Conservation (phyloP, 2,113 vertebrate genomes). For the Actinemys pallida region DNA sequence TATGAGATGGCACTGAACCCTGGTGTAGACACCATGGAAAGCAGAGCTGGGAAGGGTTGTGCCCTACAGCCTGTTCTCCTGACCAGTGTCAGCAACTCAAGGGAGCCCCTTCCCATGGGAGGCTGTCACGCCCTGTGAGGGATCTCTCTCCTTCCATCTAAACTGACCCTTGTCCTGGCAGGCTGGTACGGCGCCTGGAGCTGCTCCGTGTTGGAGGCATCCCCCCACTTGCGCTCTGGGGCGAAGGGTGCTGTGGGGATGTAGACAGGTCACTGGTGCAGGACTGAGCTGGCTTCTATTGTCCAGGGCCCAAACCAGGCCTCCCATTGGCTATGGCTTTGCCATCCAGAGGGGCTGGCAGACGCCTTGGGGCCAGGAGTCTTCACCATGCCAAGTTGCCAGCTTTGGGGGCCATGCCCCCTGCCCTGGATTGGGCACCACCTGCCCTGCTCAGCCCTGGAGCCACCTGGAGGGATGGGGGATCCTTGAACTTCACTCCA, state of each 20-base stretch:
- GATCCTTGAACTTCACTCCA: neutral
- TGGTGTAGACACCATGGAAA: too few species aligned
- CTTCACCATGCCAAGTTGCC: neutral
- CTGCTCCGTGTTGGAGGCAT: too few species aligned
- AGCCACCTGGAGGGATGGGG: neutral
- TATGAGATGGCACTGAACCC: too few species aligned
- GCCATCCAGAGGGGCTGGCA: neutral
- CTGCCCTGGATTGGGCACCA: neutral
- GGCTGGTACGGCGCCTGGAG: neutral
- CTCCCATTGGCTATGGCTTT: neutral
- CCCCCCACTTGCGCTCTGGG: neutral
- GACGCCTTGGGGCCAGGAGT: neutral
- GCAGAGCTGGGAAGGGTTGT: too few species aligned
- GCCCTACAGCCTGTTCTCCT: too few species aligned
- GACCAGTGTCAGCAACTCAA: too few species aligned
- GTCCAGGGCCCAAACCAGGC: neutral
- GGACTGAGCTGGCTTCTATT: neutral
- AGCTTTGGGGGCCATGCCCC: neutral
- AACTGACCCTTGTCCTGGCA: neutral
- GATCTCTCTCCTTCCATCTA: too few species aligned
- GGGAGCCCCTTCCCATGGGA: too few species aligned
- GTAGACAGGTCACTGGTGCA: neutral
- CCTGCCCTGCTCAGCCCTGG: neutral
- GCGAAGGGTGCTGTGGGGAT: neutral
- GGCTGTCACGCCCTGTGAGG: too few species aligned